Base-by-base conservation (phyloP, 53 echinoderm and acorn worm genomes). In the Henricia sp. region DNA sequence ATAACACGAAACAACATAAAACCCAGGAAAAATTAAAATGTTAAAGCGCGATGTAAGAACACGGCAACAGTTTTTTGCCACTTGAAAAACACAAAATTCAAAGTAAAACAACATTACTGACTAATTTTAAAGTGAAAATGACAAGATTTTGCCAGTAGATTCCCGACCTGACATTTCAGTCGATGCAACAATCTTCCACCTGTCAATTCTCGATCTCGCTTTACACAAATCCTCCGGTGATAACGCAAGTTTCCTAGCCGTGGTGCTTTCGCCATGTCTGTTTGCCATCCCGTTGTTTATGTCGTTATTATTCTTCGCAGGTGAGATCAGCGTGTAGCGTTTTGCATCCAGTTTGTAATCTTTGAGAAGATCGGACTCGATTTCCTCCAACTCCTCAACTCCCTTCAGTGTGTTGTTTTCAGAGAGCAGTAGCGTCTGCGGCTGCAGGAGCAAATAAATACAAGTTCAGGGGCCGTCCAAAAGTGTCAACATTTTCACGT, bases 141-240 rank as follows among this genome's bases (percentile, higher is more conserved):
- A 10, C 48, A 10, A 46, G 48, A 10, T 46, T 46, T 46, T 8
- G n/a, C n/a, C n/a, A n/a, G n/a, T n/a, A n/a, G n/a, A 53, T 17
- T 60, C 33, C 88, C 48, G 55, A 96, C 96, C 96, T 84, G 89
- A 89, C 94, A 93, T 96, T 32, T 92, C 94, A 10, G 96, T 91
- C 1, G 94, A 89, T 10, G 88, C 92, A 21, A 96, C 88, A 19
- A 96, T 86, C 80, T 96, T 96, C 96, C 96, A 96, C 38, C 77
- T 83, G 28, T 88, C 71, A 9, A 75, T 66, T 26, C 40, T 51
- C 10, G 25, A 77, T 51, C 68, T 87, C 50, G 68, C 86, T 26
- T 70, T 83, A 50, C 37, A 85, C 16, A 85, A 80, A 24, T 96
- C 96, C 20, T 87, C 91, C 0, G 96, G 91, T 1, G 87, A 62